These are phyloP conservation scores for Triplophysa yarkandensis DNA, from an alignment of 2,797 vertebrate genomes.

Conservation along the genomic window DNA sequence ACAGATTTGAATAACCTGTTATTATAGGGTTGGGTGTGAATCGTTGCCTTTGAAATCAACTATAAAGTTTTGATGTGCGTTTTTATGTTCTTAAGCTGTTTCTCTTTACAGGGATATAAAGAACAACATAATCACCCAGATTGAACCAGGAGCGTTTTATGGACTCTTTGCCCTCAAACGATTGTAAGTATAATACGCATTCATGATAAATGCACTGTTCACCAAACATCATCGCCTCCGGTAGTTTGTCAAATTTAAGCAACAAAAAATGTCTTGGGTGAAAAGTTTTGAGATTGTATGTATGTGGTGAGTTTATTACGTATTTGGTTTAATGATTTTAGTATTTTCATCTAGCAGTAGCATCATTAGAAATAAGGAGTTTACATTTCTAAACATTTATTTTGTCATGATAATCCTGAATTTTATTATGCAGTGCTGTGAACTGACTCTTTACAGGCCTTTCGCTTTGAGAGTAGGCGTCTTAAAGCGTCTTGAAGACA, in stretches of 20 bases:
- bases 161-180: conserved; percentile 89
- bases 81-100: conserved; percentile 5
- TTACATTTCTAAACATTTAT: too few species aligned
- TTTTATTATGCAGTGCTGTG: too few species aligned
- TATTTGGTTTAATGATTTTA: conserved; percentile 13
- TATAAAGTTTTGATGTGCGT: conserved; percentile 6
- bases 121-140: conserved; percentile 91
- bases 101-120: conserved; percentile 85
- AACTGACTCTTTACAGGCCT: too few species aligned
- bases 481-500: too few species aligned
- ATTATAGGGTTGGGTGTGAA: conserved; percentile 20
- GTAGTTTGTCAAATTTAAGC: neutral
- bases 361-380: too few species aligned
- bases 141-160: conserved; percentile 92
- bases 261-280: conserved; percentile 2
- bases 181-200: conserved; percentile 84
- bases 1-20: conserved; percentile 25
- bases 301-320: conserved; percentile 26
- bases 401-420: too few species aligned
- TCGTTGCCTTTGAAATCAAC: conserved; percentile 20
- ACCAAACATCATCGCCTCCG: neutral
- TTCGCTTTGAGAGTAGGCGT: too few species aligned
- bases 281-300: neutral
- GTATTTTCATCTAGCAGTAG: too few species aligned
- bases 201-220: neutral